Evolutionary conservation across 2,888 invertebrate genomes (phyloP).

Genomic region (Brenthis ino): DNA sequence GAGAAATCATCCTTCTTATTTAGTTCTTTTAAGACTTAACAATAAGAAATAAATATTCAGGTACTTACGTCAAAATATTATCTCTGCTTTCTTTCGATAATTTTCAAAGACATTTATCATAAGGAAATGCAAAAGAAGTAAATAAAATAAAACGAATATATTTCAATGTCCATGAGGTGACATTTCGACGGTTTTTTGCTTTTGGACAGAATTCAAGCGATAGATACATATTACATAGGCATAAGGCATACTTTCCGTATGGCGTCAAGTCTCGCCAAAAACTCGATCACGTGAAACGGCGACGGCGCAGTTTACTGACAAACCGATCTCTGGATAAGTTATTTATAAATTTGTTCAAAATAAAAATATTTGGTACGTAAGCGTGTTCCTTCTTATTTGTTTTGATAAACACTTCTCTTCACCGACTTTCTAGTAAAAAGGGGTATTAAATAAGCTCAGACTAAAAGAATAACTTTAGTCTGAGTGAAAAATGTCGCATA

Average conservation of each 20-base stretch:
- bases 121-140: not conserved
- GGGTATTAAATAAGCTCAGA: not conserved
- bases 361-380: slow-evolving; percentile 1
- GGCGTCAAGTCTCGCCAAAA: slow-evolving; percentile 18
- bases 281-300: slow-evolving; percentile 7
- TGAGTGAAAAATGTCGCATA: not conserved
- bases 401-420: no score
- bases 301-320: slow-evolving; percentile 5
- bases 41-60: no score
- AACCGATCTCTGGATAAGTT: slow-evolving; percentile 13
- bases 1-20: no score
- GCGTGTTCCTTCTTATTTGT: no score
- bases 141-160: not conserved
- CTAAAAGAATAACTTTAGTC: not conserved
- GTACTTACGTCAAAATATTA: no score
- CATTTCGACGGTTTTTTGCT: not conserved
- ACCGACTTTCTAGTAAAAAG: not conserved
- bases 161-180: not conserved
- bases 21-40: no score
- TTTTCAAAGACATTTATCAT: not conserved
- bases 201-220: slow-evolving; percentile 1
- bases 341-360: not conserved
- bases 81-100: no score
- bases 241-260: not conserved
- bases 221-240: not conserved